Conservation (phyloP, 2,888 invertebrate species). For the Rhogogaster chlorosoma region DNA sequence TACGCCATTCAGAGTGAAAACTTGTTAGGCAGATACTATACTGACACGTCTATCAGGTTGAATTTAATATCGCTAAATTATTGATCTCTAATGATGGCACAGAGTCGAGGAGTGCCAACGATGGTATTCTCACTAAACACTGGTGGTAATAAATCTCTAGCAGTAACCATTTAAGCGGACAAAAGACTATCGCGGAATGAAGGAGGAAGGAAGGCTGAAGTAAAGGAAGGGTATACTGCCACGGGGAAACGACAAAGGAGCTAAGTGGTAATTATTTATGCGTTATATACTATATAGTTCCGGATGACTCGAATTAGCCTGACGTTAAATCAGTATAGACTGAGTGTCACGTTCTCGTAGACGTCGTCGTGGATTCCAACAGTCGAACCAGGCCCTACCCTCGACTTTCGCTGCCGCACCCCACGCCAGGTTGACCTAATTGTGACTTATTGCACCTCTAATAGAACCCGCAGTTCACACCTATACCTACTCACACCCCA, state of each 20-base stretch:
- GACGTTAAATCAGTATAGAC: slow-evolving; percentile 71
- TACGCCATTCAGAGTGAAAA: not conserved
- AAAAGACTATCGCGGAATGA: slow-evolving; percentile 63
- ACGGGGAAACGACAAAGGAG: slow-evolving; percentile 64
- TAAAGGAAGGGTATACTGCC: slow-evolving; percentile 33
- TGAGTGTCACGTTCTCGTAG: slow-evolving; percentile 58
- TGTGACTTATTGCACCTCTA: slow-evolving; percentile 76
- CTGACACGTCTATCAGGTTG: slow-evolving; percentile 5
- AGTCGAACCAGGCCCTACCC: slow-evolving; percentile 33
- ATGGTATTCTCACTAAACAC: slow-evolving; percentile 61
- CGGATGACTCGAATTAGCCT: slow-evolving; percentile 66
- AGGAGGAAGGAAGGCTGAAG: slow-evolving; percentile 57
- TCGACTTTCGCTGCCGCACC: slow-evolving; percentile 64
- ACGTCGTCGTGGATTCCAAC: slow-evolving; percentile 50
- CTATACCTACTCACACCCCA: slow-evolving; percentile 50
- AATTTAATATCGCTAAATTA: slow-evolving; percentile 62
- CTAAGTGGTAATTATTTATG: slow-evolving; percentile 76
- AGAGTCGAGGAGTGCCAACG: slow-evolving; percentile 55
- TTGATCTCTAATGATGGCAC: slow-evolving; percentile 69
- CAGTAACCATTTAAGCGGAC: slow-evolving; percentile 63
- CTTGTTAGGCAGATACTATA: not conserved
- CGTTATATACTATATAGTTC: slow-evolving; percentile 65
- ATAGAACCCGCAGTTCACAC: slow-evolving; percentile 67
- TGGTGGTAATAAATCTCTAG: slow-evolving; percentile 70
- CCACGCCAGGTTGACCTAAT: slow-evolving; percentile 72